phyloP scores from a whole-genome alignment of 2,113 vertebrate genomes.

The Atractosteus spatula region DNA sequence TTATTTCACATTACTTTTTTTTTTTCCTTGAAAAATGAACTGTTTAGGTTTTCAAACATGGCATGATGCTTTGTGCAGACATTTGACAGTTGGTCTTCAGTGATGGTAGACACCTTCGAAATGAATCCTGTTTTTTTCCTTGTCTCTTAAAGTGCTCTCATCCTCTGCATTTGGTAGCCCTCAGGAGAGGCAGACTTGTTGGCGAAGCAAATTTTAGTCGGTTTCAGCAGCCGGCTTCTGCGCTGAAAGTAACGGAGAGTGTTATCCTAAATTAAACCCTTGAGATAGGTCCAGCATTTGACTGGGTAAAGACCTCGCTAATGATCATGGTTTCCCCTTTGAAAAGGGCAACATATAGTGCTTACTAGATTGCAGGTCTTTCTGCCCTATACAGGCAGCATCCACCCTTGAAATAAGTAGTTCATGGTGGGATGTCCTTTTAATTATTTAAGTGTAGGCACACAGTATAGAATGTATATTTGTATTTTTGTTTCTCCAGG shows the following conservation, averaged over 20 bases:
- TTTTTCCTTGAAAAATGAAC: too few relatives aligned
- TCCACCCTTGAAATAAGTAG: background rate
- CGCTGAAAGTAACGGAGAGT: constrained; percentile 9
- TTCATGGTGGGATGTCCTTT: background rate
- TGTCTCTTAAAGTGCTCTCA: background rate
- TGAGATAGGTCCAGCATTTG: background rate
- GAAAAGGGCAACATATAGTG: constrained; percentile 5
- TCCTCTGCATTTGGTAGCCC: background rate
- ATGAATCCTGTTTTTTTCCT: background rate
- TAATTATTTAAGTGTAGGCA: background rate
- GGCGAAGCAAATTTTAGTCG: background rate
- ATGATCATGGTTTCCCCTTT: constrained; percentile 5
- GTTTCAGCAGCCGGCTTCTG: background rate
- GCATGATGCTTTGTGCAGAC: too few relatives aligned
- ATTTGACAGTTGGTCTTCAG: background rate
- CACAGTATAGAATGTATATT: too few relatives aligned
- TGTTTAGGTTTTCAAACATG: too few relatives aligned
- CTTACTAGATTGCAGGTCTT: background rate
- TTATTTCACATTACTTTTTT: too few relatives aligned
- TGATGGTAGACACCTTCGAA: background rate
- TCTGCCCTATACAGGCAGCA: too few relatives aligned
- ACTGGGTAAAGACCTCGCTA: background rate
- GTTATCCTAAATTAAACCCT: background rate
- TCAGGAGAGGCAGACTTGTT: background rate
- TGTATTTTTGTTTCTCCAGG: too few relatives aligned